Percentiles rank a stretch among this genome's conserved stretches.
These are phyloP conservation scores for Gymnopithys bicolor DNA, from an alignment of 2,797 vertebrate genomes.

Conservation along the genomic window DNA sequence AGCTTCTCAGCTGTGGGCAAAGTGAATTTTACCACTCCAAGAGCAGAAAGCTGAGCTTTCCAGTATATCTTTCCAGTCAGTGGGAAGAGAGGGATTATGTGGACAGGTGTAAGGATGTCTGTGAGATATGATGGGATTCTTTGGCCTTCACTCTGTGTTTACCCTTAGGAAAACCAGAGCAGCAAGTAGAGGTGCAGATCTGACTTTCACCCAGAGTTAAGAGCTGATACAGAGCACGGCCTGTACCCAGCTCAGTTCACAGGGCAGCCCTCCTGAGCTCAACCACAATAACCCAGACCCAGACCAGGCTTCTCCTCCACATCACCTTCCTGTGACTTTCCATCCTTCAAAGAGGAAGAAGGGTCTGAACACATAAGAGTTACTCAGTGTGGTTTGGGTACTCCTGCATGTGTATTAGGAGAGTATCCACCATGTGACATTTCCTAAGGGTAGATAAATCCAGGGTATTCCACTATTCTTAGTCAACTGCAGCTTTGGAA, in stretches of 20 bases:
- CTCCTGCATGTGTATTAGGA: background rate
- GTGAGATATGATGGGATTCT: background rate
- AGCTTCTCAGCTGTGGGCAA: background rate
- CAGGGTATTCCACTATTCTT: background rate
- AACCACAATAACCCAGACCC: background rate
- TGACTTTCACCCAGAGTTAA: background rate
- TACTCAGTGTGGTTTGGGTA: background rate
- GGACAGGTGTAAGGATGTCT: background rate
- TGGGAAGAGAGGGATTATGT: background rate
- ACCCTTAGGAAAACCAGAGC: background rate
- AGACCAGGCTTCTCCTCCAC: background rate
- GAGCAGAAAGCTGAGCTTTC: background rate
- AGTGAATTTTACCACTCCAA: background rate
- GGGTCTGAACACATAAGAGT: too few species aligned
- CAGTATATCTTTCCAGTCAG: background rate
- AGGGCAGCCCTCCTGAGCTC: background rate
- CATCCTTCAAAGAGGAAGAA: background rate
- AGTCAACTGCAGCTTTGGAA: background rate
- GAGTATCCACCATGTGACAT: background rate
- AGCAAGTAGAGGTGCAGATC: fast-evolving
- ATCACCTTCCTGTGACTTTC: background rate
- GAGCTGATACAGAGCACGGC: background rate
- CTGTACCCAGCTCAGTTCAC: background rate
- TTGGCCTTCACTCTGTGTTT: background rate
- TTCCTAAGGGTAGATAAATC: background rate